A percentile compares a stretch with the other conserved stretches of the same genome.
Evolutionary conservation across 2,888 invertebrate species (phyloP).

Genomic region (Erebia aethiops): DNA sequence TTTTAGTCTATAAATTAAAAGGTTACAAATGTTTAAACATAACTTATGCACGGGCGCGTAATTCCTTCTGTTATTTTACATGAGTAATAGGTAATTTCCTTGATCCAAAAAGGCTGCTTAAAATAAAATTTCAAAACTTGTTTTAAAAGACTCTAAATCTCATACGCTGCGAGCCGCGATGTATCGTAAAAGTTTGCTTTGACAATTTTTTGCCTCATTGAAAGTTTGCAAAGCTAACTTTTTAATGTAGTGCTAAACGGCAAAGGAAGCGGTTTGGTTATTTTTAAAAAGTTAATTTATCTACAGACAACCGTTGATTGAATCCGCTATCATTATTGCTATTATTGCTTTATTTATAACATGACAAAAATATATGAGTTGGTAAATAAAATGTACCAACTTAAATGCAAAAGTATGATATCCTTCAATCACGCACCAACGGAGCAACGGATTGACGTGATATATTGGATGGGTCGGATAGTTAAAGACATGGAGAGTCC

Average conservation of each 20-base stretch:
- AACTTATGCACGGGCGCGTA: no score
- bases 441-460: no score
- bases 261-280: conserved; percentile 5
- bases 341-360: background rate
- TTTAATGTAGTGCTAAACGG: conserved; percentile 15
- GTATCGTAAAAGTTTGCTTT: conserved; percentile 9
- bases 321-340: background rate
- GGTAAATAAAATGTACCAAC: background rate
- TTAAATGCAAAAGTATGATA: no score
- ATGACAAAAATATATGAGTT: no score
- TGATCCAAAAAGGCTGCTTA: background rate
- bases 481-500: no score
- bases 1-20: no score
- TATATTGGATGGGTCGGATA: no score
- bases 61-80: background rate
- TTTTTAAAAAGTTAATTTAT: background rate
- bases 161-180: conserved; percentile 4
- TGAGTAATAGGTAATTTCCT: background rate
- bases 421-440: no score
- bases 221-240: conserved; percentile 1
- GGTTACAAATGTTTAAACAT: no score
- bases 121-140: background rate
- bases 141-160: background rate
- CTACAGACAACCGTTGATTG: background rate
- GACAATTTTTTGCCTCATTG: conserved; percentile 13